Evolutionary conservation across 2,888 invertebrate genomes (phyloP).

Genomic region (Eilema caniola): DNA sequence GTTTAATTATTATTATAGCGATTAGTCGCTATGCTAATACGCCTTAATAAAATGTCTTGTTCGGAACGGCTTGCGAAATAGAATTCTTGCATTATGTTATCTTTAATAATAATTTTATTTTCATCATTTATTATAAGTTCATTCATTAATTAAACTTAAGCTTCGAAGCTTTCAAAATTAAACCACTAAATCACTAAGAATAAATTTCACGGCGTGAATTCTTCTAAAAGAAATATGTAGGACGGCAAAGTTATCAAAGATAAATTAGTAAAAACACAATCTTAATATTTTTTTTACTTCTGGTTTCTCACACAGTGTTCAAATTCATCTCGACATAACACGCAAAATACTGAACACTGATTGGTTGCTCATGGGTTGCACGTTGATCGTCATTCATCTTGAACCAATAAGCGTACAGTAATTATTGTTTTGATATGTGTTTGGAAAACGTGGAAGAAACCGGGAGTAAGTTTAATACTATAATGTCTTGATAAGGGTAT

Average conservation of each 20-base stretch:
- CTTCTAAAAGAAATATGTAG: slow-evolving; percentile 36
- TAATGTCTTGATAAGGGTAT: slow-evolving; percentile 34
- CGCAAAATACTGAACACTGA: not conserved
- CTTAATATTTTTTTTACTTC: not conserved
- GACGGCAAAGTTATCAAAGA: slow-evolving; percentile 23
- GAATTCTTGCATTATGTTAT: slow-evolving; percentile 38
- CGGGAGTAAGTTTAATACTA: slow-evolving; percentile 25
- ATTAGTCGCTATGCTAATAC: slow-evolving; percentile 70
- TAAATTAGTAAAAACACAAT: slow-evolving; percentile 27
- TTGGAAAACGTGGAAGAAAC: slow-evolving; percentile 14
- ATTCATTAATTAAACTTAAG: slow-evolving; percentile 35
- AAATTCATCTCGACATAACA: not conserved
- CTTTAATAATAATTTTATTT: slow-evolving; percentile 35
- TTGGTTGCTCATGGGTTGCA: not conserved
- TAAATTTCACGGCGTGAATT: slow-evolving; percentile 33
- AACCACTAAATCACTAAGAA: slow-evolving; percentile 26
- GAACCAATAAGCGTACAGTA: not conserved
- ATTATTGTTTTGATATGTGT: not conserved
- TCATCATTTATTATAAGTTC: slow-evolving; percentile 36
- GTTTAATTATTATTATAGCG: slow-evolving; percentile 66
- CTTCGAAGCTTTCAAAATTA: slow-evolving; percentile 43
- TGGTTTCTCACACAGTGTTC: not conserved
- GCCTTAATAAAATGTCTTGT: slow-evolving; percentile 68
- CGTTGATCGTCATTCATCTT: not conserved
- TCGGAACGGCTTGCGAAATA: slow-evolving; percentile 65